Percentiles rank a stretch among this genome's conserved stretches.
phyloP scores from a whole-genome alignment of 23 tunicate species.

The Halocynthia roretzi region DNA sequence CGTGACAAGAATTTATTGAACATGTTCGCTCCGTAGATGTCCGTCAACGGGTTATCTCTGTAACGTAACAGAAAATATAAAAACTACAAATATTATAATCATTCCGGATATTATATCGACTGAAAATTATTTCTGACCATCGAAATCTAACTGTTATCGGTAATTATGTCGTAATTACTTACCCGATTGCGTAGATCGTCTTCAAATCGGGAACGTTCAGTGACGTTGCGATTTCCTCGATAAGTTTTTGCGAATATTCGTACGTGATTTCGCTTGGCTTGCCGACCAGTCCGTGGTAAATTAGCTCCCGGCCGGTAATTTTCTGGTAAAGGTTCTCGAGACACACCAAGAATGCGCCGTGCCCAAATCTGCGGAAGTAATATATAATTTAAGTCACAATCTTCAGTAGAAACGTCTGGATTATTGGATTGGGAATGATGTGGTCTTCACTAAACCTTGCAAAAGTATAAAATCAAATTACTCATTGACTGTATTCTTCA shows the following conservation, averaged over 20 bases:
- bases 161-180: neutral
- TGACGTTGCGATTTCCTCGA: slow-evolving; percentile 76
- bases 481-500: too few relatives aligned
- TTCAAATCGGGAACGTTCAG: slow-evolving; percentile 55
- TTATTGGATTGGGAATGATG: neutral
- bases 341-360: slow-evolving; percentile 94
- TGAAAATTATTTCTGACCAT: neutral
- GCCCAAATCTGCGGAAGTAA: slow-evolving; percentile 58
- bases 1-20: slow-evolving; percentile 64
- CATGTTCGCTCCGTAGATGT: slow-evolving; percentile 98
- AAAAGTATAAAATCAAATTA: neutral
- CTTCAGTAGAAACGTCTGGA: neutral
- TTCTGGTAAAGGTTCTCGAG: slow-evolving; percentile 88
- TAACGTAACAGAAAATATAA: neutral
- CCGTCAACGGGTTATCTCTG: slow-evolving; percentile 95
- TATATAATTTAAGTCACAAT: neutral
- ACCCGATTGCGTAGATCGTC: slow-evolving; percentile 93
- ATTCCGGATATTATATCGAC: neutral
- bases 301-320: slow-evolving; percentile 62
- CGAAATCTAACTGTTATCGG: neutral
- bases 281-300: slow-evolving; percentile 84
- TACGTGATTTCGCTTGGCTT: slow-evolving; percentile 93
- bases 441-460: neutral
- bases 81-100: neutral
- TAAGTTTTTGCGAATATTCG: slow-evolving; percentile 89